phyloP scores from a whole-genome alignment of 1,140 invertebrate genomes.

The Nasonia giraulti region DNA sequence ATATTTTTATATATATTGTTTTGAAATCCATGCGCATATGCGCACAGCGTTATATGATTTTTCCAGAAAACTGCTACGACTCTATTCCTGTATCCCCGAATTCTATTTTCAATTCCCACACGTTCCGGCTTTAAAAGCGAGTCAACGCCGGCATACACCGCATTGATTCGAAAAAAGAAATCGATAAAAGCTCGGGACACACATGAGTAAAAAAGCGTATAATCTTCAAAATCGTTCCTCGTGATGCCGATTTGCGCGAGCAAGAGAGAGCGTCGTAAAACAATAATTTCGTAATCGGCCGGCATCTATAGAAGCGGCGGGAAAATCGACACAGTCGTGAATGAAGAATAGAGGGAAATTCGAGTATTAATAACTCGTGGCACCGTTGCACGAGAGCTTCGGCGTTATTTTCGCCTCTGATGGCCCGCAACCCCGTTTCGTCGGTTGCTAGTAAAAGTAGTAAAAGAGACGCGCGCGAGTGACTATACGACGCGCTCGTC shows the following conservation, averaged over 20 bases:
- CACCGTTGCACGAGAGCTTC: slow-evolving; percentile 64
- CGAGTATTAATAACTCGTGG: slow-evolving; percentile 72
- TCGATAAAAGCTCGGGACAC: background rate
- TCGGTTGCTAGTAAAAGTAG: slow-evolving; percentile 57
- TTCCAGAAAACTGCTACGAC: too few relatives aligned
- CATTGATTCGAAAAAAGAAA: background rate
- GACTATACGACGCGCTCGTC: slow-evolving; percentile 23
- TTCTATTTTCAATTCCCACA: slow-evolving; percentile 4
- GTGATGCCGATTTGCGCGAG: background rate
- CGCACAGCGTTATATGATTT: too few relatives aligned
- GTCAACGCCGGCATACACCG: background rate
- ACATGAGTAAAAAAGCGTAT: too few relatives aligned
- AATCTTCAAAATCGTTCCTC: background rate
- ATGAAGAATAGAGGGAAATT: slow-evolving; percentile 64
- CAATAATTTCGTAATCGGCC: slow-evolving; percentile 22
- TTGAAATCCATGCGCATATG: too few relatives aligned
- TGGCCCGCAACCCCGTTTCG: slow-evolving; percentile 61
- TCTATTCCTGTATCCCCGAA: too few relatives aligned
- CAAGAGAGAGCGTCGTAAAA: background rate
- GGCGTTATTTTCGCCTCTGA: slow-evolving; percentile 65
- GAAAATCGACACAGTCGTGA: slow-evolving; percentile 58
- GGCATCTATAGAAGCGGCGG: background rate
- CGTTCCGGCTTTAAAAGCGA: background rate
- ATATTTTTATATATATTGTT: too few relatives aligned
- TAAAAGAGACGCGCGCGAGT: slow-evolving; percentile 51